Evolutionary conservation across 1,140 invertebrate genomes (phyloP).

Genomic region (Eumaeus atala): DNA sequence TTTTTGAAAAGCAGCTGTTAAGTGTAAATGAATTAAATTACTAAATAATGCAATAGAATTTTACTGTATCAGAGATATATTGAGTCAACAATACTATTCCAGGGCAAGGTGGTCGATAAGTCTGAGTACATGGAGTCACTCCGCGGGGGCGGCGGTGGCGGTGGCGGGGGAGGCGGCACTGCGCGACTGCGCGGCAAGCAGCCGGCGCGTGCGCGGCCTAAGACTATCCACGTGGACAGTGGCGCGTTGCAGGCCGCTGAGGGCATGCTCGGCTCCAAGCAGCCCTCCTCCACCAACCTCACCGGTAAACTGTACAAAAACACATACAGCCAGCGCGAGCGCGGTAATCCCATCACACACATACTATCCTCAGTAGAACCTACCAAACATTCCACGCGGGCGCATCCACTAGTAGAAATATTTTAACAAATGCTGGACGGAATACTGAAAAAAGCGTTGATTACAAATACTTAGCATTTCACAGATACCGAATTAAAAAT

Average conservation of each 20-base stretch:
- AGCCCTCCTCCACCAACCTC: slow-evolving; percentile 87
- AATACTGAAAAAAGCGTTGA: too few relatives aligned
- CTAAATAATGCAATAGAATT: not conserved
- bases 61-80: not conserved
- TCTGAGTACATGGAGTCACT: slow-evolving; percentile 79
- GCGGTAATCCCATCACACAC: too few relatives aligned
- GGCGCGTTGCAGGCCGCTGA: slow-evolving; percentile 84
- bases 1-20: too few relatives aligned
- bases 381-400: too few relatives aligned
- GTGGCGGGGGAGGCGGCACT: slow-evolving; percentile 38
- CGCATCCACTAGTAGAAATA: too few relatives aligned
- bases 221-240: slow-evolving; percentile 91
- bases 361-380: too few relatives aligned
- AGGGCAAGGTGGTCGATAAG: slow-evolving; percentile 85
- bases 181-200: slow-evolving; percentile 40
- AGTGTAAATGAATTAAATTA: too few relatives aligned
- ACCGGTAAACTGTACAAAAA: slow-evolving; percentile 82
- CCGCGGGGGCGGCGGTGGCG: slow-evolving; percentile 45
- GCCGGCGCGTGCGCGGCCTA: slow-evolving; percentile 80
- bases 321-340: too few relatives aligned
- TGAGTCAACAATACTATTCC: slow-evolving; percentile 20
- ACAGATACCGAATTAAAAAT: too few relatives aligned
- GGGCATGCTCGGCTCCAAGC: slow-evolving; percentile 83
- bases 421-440: too few relatives aligned
- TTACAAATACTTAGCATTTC: too few relatives aligned